Evolutionary conservation across 2,113 vertebrate species (phyloP).

Genomic region (Apus apus): DNA sequence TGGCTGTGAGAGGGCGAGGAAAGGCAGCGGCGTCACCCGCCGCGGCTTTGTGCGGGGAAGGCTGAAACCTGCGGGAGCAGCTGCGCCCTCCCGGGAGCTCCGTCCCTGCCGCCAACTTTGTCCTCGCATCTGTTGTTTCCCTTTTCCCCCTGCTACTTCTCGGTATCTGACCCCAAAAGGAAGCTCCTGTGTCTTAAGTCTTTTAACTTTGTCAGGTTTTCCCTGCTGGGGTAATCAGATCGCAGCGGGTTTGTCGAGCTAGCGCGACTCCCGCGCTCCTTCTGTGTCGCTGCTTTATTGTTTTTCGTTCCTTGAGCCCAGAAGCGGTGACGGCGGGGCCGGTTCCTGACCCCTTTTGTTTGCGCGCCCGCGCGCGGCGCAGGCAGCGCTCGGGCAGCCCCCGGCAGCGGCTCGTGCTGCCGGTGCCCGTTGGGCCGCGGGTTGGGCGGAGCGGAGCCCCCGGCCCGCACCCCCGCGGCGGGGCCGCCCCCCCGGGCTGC

Average conservation of each 20-base stretch:
- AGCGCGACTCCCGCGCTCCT: not conserved
- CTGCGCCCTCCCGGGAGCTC: not conserved
- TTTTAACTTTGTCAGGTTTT: not conserved
- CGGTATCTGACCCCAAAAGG: not conserved
- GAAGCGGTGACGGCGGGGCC: fast-evolving
- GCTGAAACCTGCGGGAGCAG: not conserved
- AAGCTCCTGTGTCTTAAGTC: not conserved
- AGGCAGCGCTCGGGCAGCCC: not conserved
- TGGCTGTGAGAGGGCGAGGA: not conserved
- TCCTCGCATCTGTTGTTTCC: not conserved
- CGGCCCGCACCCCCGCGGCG: too few relatives aligned
- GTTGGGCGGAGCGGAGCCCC: too few relatives aligned
- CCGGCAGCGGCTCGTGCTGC: too few relatives aligned
- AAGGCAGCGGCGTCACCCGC: not conserved
- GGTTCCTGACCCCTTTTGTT: fast-evolving
- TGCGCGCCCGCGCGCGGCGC: fast-evolving
- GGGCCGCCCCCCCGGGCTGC: not conserved
- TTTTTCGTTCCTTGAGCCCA: not conserved
- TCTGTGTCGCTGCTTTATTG: not conserved
- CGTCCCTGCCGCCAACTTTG: not conserved
- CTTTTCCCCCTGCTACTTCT: not conserved
- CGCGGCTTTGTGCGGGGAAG: not conserved
- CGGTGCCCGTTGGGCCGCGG: not conserved
- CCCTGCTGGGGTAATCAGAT: not conserved
- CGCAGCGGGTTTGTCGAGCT: not conserved